Base-by-base conservation (phyloP, 2,113 vertebrate genomes). In the Pteropus alecto region DNA sequence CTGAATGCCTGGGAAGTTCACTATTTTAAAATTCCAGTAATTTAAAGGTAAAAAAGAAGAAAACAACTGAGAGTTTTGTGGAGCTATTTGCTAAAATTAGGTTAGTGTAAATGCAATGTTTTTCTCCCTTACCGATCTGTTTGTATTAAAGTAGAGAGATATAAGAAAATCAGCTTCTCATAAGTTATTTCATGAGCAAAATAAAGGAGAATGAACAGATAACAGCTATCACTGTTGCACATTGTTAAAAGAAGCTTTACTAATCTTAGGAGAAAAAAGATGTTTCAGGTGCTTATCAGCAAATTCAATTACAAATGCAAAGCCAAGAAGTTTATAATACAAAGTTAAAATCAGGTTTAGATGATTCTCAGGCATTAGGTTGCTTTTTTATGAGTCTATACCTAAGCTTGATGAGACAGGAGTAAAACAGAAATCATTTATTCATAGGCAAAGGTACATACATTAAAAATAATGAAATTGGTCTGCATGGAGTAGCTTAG, bases 401-500 rank as follows among this genome's bases (percentile, higher is more conserved):
- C 77, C 84, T 95, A 89, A 97, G 96, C 97, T 97, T 98, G 95
- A 98, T 97, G 97, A 97, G 56, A 97, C 63, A 91, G 43, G 74
- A 97, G 54, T 90, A 97, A 98, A 98, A 98, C 38, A 60, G 93
- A 98, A 97, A 86, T 97, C 94, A 90, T 89, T 93, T 79, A 98
- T 98, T 98, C 95, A 84, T 96, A 93, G 97, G 76, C 60, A 84
- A 97, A 54, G 77, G 24, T 68, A 97, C 93, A 97, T 97, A 97
- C 60, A 97, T 98, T 98, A 98, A 98, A 98, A 98, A 98, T 98
- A 99, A 98, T 98, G 98, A 98, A 98, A 98, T 93, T 96, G 81
- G 97, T 98, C 93, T 98, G 86, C 94, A 92, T 96, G 97, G 61
- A 98, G 96, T 95, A 98, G 97, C 98, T 99, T 98, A 98, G 90